These are phyloP conservation scores for Acinonyx jubatus DNA, from an alignment of 2,113 vertebrate genomes.

Conservation along the genomic window DNA sequence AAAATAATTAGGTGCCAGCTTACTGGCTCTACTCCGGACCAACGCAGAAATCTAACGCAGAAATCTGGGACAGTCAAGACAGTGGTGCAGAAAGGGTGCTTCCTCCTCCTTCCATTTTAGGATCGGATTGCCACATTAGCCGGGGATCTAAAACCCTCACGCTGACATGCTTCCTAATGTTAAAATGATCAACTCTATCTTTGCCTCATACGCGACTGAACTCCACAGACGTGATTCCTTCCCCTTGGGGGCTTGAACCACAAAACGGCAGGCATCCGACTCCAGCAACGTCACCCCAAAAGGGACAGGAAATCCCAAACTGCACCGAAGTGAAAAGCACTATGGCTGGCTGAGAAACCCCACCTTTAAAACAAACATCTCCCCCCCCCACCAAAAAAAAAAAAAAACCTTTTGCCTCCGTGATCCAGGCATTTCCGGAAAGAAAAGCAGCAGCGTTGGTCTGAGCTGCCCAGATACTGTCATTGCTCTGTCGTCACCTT, in stretches of 20 bases:
- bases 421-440: constrained; percentile 70
- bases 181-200: constrained; percentile 46
- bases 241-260: background rate
- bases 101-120: constrained; percentile 37
- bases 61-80: background rate
- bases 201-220: background rate
- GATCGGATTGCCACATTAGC: background rate
- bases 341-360: background rate
- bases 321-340: background rate
- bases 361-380: constrained; percentile 73
- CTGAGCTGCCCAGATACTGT: constrained; percentile 25
- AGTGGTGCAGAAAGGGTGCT: background rate
- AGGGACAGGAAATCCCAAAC: constrained; percentile 37
- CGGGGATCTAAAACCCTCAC: background rate
- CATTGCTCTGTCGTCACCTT: constrained; percentile 60
- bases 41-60: background rate
- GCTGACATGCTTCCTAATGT: background rate
- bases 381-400: background rate
- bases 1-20: constrained; percentile 55
- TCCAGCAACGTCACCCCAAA: background rate
- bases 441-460: background rate
- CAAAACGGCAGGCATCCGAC: background rate
- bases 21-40: background rate
- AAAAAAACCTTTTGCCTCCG: background rate
- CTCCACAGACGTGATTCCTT: background rate